Percentiles rank a stretch among this genome's conserved stretches.
phyloP scores from a whole-genome alignment of 64 coral and sea anemone genomes.

The Stylophora pistillata region DNA sequence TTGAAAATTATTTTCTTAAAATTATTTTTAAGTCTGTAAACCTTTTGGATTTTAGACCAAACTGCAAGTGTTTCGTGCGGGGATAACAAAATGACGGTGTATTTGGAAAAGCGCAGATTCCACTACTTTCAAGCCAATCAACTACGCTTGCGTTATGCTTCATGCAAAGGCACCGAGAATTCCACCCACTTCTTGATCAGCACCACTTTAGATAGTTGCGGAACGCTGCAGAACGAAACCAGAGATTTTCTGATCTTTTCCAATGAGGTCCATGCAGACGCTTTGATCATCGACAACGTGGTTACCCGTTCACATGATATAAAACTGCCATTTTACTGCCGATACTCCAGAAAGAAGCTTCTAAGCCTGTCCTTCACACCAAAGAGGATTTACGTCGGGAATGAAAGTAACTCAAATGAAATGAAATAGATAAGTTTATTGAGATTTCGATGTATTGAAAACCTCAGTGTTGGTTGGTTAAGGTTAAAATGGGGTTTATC shows the following conservation, averaged over 20 bases:
- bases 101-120: constrained; percentile 23
- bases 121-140: constrained; percentile 6
- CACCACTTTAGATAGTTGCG: constrained; percentile 51
- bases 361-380: neutral
- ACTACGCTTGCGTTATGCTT: constrained; percentile 42
- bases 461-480: too few relatives aligned
- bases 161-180: constrained; percentile 47
- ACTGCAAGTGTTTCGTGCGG: constrained; percentile 42
- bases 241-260: constrained; percentile 22
- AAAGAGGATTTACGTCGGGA: neutral
- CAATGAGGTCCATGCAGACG: constrained; percentile 44
- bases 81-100: constrained; percentile 25
- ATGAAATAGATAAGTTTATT: too few relatives aligned
- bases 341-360: constrained; percentile 31
- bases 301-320: constrained; percentile 55
- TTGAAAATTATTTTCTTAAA: too few relatives aligned
- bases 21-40: neutral
- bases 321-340: constrained; percentile 57
- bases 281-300: constrained; percentile 7
- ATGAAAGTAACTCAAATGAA: neutral
- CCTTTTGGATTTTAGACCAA: constrained; percentile 10
- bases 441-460: too few relatives aligned
- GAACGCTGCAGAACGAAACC: constrained; percentile 58
- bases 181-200: constrained; percentile 51
- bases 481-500: too few relatives aligned